Evolutionary conservation across 2,797 vertebrate genomes (phyloP).

Genomic region (Eospalax fontanierii): DNA sequence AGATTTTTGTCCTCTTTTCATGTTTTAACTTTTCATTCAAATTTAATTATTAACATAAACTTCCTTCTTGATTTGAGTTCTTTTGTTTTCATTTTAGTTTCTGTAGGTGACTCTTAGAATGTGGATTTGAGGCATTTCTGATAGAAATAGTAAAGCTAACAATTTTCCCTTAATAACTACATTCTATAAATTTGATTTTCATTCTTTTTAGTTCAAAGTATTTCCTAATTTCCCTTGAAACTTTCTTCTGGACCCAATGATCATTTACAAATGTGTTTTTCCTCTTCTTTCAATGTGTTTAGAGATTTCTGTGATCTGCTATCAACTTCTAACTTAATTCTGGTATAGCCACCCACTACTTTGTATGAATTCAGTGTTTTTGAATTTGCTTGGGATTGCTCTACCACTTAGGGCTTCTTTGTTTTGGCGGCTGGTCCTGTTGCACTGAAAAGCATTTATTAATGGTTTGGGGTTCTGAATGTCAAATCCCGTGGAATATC

Average conservation of each 20-base stretch:
- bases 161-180: not conserved
- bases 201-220: not conserved
- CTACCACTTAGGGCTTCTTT: not conserved
- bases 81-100: not conserved
- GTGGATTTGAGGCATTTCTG: not conserved
- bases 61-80: not conserved
- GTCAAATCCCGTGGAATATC: too few relatives aligned
- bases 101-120: not conserved
- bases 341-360: not conserved
- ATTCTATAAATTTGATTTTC: not conserved
- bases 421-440: not conserved
- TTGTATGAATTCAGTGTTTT: not conserved
- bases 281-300: not conserved
- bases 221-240: not conserved
- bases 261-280: not conserved
- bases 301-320: not conserved
- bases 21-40: not conserved
- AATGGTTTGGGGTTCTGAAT: not conserved
- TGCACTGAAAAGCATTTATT: not conserved
- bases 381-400: not conserved
- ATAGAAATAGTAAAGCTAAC: not conserved
- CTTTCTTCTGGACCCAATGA: not conserved
- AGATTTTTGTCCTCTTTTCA: not conserved
- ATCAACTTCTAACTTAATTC: not conserved
- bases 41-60: not conserved